phyloP scores from a whole-genome alignment of 2,888 invertebrate genomes.

The Camponotus fellah region DNA sequence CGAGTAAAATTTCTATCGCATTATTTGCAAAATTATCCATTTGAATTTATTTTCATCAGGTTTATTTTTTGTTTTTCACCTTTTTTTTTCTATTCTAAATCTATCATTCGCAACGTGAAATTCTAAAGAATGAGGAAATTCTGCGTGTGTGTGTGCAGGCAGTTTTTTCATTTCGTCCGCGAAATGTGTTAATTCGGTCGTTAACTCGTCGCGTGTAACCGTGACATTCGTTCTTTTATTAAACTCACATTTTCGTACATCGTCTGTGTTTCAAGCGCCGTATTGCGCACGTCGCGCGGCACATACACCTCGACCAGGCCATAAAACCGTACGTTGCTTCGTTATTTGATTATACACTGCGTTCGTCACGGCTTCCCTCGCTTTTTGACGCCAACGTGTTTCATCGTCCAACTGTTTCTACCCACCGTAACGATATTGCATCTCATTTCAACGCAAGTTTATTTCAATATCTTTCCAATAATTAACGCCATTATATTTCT shows the following conservation, averaged over 20 bases:
- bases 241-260: conserved; percentile 54
- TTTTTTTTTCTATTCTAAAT: conserved; percentile 1
- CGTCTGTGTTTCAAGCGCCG: conserved; percentile 43
- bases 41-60: not conserved
- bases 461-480: not conserved
- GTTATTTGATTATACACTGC: conserved; percentile 52
- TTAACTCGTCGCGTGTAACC: conserved; percentile 48
- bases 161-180: conserved; percentile 24
- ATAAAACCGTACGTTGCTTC: conserved; percentile 46
- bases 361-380: conserved; percentile 38
- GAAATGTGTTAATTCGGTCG: conserved; percentile 37
- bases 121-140: conserved; percentile 16
- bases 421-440: conserved; percentile 16
- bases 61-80: not conserved
- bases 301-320: conserved; percentile 38
- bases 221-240: conserved; percentile 53
- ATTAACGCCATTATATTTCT: not conserved
- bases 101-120: conserved; percentile 16
- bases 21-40: conserved; percentile 2
- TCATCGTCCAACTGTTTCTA: conserved; percentile 21
- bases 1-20: not conserved
- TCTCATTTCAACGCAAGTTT: conserved; percentile 30
- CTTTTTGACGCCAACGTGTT: conserved; percentile 31
- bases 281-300: conserved; percentile 36
- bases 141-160: not conserved